Evolutionary conservation across 2,888 invertebrate species (phyloP).

Genomic region (Scaeva pyrastri): DNA sequence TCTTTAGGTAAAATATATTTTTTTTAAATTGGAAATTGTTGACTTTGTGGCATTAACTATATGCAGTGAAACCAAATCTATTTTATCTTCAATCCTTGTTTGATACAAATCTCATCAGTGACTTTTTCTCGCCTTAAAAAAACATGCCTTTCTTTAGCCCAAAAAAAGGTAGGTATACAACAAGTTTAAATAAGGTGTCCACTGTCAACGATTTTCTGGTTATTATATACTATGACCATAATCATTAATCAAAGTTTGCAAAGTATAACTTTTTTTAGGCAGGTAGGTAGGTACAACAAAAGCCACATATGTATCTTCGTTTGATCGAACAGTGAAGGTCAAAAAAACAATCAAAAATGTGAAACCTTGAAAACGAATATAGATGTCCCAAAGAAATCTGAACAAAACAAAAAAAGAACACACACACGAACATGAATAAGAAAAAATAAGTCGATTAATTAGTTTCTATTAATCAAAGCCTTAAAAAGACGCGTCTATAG

Average conservation of each 20-base stretch:
- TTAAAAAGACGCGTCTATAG: conserved; percentile 40
- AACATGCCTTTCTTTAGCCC: background rate
- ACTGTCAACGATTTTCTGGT: background rate
- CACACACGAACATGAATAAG: background rate
- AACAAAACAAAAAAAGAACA: background rate
- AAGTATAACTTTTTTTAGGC: conserved; percentile 1
- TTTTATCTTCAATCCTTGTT: too few species aligned
- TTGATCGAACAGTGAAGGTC: conserved; percentile 52
- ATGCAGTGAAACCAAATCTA: too few species aligned
- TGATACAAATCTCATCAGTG: too few species aligned
- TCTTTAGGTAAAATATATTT: too few species aligned
- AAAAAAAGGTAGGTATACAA: background rate
- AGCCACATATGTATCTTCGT: background rate
- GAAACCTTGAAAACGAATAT: conserved; percentile 50
- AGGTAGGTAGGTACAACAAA: background rate
- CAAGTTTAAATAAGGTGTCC: background rate
- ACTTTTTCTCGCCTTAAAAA: background rate
- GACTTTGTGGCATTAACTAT: too few species aligned
- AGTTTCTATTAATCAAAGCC: conserved; percentile 63
- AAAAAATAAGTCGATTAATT: conserved; percentile 38
- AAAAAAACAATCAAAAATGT: conserved; percentile 43
- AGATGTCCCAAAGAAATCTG: conserved; percentile 17
- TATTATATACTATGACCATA: background rate
- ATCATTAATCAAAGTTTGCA: conserved; percentile 23
- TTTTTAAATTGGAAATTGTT: too few species aligned